Evolutionary conservation across 2,888 invertebrate genomes (phyloP), one percentile per base, ranked within the genome.

Genomic region (Sturmia bella): DNA sequence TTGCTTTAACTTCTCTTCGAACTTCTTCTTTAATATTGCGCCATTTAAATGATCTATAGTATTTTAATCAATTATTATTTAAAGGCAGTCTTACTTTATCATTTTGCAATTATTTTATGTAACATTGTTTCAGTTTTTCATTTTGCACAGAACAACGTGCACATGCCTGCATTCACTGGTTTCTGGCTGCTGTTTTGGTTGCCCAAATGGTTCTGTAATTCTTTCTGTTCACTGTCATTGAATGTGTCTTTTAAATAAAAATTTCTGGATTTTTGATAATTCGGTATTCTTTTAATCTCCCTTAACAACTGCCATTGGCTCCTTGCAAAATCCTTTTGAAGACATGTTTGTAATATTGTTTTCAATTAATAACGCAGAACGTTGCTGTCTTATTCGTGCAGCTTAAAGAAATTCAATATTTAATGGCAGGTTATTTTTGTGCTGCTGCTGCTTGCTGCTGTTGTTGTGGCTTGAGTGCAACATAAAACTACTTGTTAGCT

Each of bases 221-320:
- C 59, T 52, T 59, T 45, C 66, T 77, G 79, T 80, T 56, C 17
- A 41, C 79, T 77, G 80, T 70, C 77, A 83, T 43, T 80, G 52
- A 50, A 74, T 78, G 66, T 82, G 70, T 78, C 75, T 75, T 78
- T 66, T 41, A 61, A 27, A 64, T 70, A 83, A 75, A 39, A 59
- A 64, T 64, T 76, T 27, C 39, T 76, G 61, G 19, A 19, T 43
- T 73, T 80, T 68, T 50, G 56, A 73, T 80, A 56, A 57, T 83
- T 73, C 76, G 72, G 70, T 75, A 56, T 70, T 80, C 68, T 41
- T 79, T 24, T 27, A 56, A 24, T 37, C 13, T 19, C 27, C 17
- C 54, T 61, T 45, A 39, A 32, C 56, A 39, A 32, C 56, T 43
- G 6, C n/a, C 19, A 45, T 0, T 24, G 37, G 37, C 24, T 68